A percentile compares a stretch with the other conserved stretches of the same genome.
phyloP scores from a whole-genome alignment of 2,797 vertebrate genomes.

The Macrochelys suwanniensis region DNA sequence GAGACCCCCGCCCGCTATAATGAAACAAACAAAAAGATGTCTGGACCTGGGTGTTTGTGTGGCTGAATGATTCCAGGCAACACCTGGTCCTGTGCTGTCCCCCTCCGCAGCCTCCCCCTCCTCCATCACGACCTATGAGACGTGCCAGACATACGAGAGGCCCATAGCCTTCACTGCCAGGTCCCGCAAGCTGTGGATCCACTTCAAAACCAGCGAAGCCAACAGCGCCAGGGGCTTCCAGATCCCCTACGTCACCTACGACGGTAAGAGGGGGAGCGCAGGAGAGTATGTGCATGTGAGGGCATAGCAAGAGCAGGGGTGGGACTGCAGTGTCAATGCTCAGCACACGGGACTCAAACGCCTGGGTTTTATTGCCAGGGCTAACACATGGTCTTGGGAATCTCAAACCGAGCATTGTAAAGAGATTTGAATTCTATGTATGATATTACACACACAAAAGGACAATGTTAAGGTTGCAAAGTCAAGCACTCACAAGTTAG shows the following conservation, averaged over 20 bases:
- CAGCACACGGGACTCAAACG: background rate
- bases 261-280: constrained; percentile 84
- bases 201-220: constrained; percentile 97
- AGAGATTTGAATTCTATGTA: background rate
- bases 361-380: background rate
- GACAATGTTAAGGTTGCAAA: background rate
- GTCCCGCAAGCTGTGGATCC: constrained; percentile 97
- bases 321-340: background rate
- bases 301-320: accelerated
- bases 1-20: background rate
- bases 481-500: background rate
- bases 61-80: background rate
- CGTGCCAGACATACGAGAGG: constrained; percentile 97
- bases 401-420: background rate
- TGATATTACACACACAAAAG: background rate
- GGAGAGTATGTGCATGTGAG: background rate
- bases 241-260: constrained; percentile 98
- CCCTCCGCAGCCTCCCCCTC: constrained; percentile 90
- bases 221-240: constrained; percentile 97
- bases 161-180: constrained; percentile 98
- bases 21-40: background rate
- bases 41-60: background rate
- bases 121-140: constrained; percentile 98
- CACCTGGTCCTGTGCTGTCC: background rate
- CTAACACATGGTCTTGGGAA: background rate